These are phyloP conservation scores for Linnaemya tessellans DNA, from an alignment of 2,888 invertebrate species.

Conservation along the genomic window DNA sequence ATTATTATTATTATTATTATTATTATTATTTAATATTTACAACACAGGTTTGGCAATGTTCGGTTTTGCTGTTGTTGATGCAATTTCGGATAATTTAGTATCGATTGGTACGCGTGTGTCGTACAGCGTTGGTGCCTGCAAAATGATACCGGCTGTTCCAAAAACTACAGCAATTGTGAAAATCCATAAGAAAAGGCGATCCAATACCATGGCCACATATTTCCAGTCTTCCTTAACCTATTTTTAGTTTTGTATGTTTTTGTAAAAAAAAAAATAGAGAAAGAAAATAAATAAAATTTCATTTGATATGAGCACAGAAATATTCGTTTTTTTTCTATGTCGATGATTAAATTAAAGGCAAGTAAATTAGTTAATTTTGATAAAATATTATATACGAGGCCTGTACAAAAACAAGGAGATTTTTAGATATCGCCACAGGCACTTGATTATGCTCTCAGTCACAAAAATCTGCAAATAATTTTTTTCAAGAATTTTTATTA, in stretches of 20 bases:
- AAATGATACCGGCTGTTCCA: conserved; percentile 96
- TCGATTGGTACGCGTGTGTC: conserved; percentile 95
- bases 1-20: conserved; percentile 45
- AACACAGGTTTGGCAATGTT: conserved; percentile 84
- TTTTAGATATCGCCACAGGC: no score
- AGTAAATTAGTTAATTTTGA: no score
- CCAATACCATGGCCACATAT: conserved; percentile 98
- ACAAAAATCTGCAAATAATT: no score
- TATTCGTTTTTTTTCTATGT: no score
- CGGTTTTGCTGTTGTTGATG: conserved; percentile 94
- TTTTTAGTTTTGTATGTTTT: not conserved
- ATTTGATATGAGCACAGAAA: not conserved
- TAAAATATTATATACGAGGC: no score
- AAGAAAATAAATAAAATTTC: not conserved
- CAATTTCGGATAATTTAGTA: conserved; percentile 94
- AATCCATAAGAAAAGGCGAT: conserved; percentile 98
- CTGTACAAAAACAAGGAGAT: no score
- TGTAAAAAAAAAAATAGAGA: not conserved
- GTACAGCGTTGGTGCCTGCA: conserved; percentile 97
- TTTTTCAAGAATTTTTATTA: no score
- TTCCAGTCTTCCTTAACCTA: conserved; percentile 99
- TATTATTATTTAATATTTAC: conserved; percentile 78
- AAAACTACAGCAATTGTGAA: conserved; percentile 97
- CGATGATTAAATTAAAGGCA: no score
- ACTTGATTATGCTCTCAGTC: no score